phyloP scores from a whole-genome alignment of 2,113 vertebrate genomes.

The Hippocampus zosterae region DNA sequence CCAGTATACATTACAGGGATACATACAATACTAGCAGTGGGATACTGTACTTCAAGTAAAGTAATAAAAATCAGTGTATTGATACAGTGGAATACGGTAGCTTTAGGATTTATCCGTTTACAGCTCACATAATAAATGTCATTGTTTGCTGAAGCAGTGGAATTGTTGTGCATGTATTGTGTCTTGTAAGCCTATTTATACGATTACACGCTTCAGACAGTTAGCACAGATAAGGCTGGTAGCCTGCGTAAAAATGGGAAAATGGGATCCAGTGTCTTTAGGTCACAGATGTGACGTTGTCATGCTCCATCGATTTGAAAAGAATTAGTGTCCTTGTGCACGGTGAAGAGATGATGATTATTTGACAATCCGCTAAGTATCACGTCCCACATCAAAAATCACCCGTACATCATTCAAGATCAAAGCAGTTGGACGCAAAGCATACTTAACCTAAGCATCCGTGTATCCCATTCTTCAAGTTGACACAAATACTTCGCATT shows the following conservation, averaged over 20 bases:
- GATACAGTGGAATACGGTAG: slow-evolving; percentile 38
- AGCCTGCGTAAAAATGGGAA: slow-evolving; percentile 19
- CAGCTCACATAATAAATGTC: slow-evolving; percentile 54
- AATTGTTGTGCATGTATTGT: slow-evolving; percentile 35
- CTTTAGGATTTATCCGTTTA: slow-evolving; percentile 43
- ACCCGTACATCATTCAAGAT: slow-evolving; percentile 6
- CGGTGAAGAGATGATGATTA: slow-evolving; percentile 4
- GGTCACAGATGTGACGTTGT: slow-evolving; percentile 23
- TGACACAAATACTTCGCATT: slow-evolving; percentile 50
- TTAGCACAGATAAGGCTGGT: slow-evolving; percentile 34
- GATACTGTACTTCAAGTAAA: slow-evolving; percentile 20
- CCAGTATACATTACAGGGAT: slow-evolving; percentile 22
- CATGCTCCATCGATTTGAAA: slow-evolving; percentile 28
- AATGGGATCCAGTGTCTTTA: slow-evolving; percentile 35
- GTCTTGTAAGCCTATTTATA: slow-evolving; percentile 37
- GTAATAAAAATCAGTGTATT: slow-evolving; percentile 21
- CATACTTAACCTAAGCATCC: slow-evolving; percentile 6
- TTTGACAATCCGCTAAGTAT: slow-evolving; percentile 10
- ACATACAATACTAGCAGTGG: background rate
- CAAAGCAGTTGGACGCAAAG: slow-evolving; percentile 3
- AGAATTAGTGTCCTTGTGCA: slow-evolving; percentile 26
- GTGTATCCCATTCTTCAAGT: slow-evolving; percentile 28
- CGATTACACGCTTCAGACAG: slow-evolving; percentile 32
- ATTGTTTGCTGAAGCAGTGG: slow-evolving; percentile 38
- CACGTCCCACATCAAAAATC: slow-evolving; percentile 7